These are phyloP conservation scores for Acarapis woodi DNA, from an alignment of 1,140 invertebrate genomes.

Conservation along the genomic window DNA sequence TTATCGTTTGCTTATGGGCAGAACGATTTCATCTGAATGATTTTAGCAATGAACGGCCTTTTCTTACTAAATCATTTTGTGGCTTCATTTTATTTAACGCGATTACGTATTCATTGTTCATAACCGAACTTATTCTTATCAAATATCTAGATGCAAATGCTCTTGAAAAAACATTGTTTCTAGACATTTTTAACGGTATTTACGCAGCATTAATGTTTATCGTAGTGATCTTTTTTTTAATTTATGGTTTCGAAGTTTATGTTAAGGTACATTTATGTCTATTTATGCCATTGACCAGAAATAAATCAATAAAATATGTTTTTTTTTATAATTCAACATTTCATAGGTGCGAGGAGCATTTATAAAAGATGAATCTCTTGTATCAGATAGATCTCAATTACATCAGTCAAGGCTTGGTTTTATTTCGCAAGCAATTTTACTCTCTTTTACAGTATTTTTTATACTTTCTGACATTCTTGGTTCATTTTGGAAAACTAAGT, in stretches of 20 bases:
- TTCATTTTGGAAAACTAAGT: constrained; percentile 72
- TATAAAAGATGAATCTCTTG: constrained; percentile 10
- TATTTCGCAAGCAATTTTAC: constrained; percentile 49
- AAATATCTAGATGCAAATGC: constrained; percentile 29
- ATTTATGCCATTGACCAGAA: background rate
- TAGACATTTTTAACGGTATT: constrained; percentile 55
- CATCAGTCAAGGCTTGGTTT: constrained; percentile 64
- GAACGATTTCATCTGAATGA: constrained; percentile 73
- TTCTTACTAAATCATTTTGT: constrained; percentile 72
- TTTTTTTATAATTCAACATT: background rate
- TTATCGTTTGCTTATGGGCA: constrained; percentile 80
- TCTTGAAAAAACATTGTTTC: constrained; percentile 21
- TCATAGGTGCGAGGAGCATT: constrained; percentile 12
- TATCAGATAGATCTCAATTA: constrained; percentile 35
- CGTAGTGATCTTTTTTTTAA: constrained; percentile 68
- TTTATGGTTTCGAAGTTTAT: constrained; percentile 77
- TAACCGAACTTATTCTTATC: constrained; percentile 43
- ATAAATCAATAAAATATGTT: background rate
- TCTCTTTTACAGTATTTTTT: constrained; percentile 57
- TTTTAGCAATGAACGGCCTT: constrained; percentile 52
- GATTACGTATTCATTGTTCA: constrained; percentile 50
- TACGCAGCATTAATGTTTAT: constrained; percentile 66
- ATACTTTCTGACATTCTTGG: constrained; percentile 60
- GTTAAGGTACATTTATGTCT: constrained; percentile 38
- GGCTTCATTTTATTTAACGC: constrained; percentile 68